Base-by-base conservation (phyloP, 2,888 invertebrate genomes). In the Chalcosyrphus nemorum region DNA sequence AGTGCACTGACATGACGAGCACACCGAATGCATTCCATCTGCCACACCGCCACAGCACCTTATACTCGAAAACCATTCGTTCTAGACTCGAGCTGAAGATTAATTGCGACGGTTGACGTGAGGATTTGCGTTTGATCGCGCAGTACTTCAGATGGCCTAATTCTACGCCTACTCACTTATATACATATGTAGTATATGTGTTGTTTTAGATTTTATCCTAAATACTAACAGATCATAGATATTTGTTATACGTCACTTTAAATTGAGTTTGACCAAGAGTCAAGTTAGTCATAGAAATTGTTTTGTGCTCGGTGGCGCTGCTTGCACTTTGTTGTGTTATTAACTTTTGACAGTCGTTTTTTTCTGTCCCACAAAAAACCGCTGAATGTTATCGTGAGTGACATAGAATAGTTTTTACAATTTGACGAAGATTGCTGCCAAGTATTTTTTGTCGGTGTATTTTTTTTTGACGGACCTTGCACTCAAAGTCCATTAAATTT, bases 1-100 rank as follows among this genome's bases (percentile, higher is more conserved):
- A 56, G 45, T 82, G 71, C 66, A 63, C 78, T 78, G 68, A 63
- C 61, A 41, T 78, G 74, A 57, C 54, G 43, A 50, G 45, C 45
- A 80, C 43, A 54, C 59, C 61, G 47, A 78, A 74, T 63, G 72
- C 66, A 82, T 82, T 78, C 68, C 82, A 68, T 78, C 68, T 74
- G 82, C 75, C 47, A 45, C 11, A 27, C 27, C 35, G 59, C 19
- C 57, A 47, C n/a, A 35, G 17, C 27, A 54, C 38, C 52, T 29
- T 35, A 32, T 13, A 13, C 13, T 43, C n/a, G 2, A 52, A 3
- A 27, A n/a, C 21, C 9, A 32, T 13, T 32, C n/a, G 11, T 21
- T 54, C n/a, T 21, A 24, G 56, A 45, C 47, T 24, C 11, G 15
- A 57, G 47, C 59, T 43, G 43, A 59, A 63, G 45, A 75, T 80